phyloP scores from a whole-genome alignment of 2,113 vertebrate species.

The Grammomys dolichurus region DNA sequence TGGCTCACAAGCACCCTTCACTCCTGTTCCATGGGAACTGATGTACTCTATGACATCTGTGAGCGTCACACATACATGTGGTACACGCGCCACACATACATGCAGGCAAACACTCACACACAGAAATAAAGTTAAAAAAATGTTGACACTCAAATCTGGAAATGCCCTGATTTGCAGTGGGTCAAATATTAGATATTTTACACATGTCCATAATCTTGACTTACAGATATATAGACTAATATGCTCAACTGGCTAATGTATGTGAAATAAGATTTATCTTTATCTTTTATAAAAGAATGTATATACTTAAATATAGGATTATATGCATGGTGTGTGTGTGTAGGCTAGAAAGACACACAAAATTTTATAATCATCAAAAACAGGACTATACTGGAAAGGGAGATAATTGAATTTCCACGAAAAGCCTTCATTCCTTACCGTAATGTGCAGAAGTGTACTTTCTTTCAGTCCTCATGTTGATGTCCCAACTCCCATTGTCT shows the following conservation, averaged over 20 bases:
- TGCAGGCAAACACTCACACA: neutral
- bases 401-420: neutral
- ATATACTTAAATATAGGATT: neutral
- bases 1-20: neutral
- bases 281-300: neutral
- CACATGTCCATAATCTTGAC: neutral
- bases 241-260: neutral
- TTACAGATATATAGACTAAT: neutral
- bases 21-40: neutral
- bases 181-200: neutral
- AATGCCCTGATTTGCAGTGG: neutral
- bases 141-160: neutral
- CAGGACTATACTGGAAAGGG: neutral
- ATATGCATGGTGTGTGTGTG: neutral
- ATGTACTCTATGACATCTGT: neutral
- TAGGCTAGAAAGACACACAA: neutral
- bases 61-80: accelerated
- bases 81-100: neutral
- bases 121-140: neutral
- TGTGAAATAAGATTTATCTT: too few relatives aligned
- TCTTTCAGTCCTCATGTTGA: neutral
- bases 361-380: neutral
- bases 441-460: neutral
- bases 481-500: neutral
- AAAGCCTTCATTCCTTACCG: neutral